Conservation (phyloP, 2,113 vertebrate genomes). For the Anser cygnoides region DNA sequence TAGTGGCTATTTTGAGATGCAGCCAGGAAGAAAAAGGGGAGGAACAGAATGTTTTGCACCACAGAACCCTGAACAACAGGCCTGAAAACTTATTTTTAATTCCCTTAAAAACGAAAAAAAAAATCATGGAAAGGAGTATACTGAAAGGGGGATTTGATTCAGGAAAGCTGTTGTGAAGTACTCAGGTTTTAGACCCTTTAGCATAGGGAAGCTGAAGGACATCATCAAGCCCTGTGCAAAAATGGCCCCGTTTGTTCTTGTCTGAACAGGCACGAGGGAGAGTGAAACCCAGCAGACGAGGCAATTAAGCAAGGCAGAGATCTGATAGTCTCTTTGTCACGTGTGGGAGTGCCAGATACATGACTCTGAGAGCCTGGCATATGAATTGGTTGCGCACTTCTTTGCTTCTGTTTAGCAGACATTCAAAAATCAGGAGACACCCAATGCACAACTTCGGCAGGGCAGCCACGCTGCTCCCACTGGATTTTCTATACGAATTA, state of each 20-base stretch:
- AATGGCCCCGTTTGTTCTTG: neutral
- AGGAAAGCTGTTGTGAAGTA: neutral
- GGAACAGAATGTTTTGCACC: neutral
- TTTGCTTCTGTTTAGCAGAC: neutral
- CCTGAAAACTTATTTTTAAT: neutral
- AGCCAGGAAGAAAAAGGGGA: neutral
- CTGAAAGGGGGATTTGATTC: neutral
- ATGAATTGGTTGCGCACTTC: neutral
- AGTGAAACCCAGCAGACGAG: neutral
- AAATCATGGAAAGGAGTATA: neutral
- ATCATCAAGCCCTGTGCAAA: neutral
- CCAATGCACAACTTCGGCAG: neutral
- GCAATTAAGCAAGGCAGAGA: neutral
- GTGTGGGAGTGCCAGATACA: neutral
- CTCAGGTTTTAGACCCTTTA: neutral
- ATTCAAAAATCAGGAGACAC: neutral
- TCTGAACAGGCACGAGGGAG: neutral
- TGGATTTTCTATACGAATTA: neutral
- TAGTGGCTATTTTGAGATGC: neutral
- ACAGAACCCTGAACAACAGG: neutral
- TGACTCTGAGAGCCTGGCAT: neutral
- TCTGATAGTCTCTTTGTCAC: neutral
- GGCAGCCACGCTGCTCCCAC: neutral
- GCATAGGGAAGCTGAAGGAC: neutral
- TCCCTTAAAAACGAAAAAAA: neutral